Evolutionary conservation across 2,113 vertebrate genomes (phyloP), one percentile per base, ranked within the genome.

Genomic region (Heterochromis multidens): DNA sequence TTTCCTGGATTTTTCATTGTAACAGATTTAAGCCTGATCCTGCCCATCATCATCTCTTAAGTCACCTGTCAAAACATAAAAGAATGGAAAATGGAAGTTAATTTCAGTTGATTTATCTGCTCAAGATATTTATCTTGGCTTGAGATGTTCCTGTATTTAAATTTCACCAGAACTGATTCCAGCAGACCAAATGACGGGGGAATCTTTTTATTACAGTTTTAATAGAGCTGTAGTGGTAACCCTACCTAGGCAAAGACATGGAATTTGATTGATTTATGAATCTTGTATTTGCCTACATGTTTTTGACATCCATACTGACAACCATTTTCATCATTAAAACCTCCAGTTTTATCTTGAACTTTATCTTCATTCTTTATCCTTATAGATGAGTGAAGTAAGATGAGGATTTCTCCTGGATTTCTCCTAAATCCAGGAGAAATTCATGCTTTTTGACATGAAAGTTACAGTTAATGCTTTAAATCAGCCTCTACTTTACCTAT

Each of bases 41-140:
- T 43, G 54, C 70, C 11, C 2, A 74, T 74, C 46, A 74, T 9
- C 6, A 1, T 54, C 46, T 54, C 46, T 33, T 74, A 33, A 54
- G 46, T 74, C 46, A 74, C 19, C 43, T 74, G 70, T 74, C 70
- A 72, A 72, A 72, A 74, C 70, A 74, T 31, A 21, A 74, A 54
- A 21, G 46, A 52, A 52, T 74, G 46, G 46, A 74, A 74, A 74
- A 74, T 74, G 70, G 70, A 74, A 74, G 27, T 74, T 74, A 74
- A 54, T 74, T 74, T 74, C 46, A 25, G 35, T 19, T 17, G 56
- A 13, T 77, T 72, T 54, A 58, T 83, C 49, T 74, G 46, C 76
- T 60, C 19, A 19, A 17, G 29, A 86, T 77, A 59, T 90, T 92
- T 87, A 35, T 78, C 17, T 80, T 86, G 88, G 80, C 67, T 46